These are phyloP conservation scores for Platycheirus rosarum DNA, from an alignment of 2,888 invertebrate species.

Conservation along the genomic window DNA sequence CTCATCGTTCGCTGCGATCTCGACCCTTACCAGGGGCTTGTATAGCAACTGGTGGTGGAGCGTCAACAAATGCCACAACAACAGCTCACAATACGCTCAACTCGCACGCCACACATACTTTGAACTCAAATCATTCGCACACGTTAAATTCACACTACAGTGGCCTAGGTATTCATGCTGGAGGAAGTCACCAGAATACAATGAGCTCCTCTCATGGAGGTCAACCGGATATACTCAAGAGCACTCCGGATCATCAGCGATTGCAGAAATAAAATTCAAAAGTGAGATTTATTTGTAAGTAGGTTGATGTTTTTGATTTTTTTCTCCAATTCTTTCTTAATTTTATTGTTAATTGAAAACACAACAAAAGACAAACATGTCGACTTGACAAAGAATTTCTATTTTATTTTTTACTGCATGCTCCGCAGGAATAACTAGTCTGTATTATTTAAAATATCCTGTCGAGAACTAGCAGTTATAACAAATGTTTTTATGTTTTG, in stretches of 20 bases:
- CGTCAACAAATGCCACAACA: constrained; percentile 82
- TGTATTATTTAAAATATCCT: no score
- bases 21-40: constrained; percentile 76
- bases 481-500: no score
- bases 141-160: constrained; percentile 82
- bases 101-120: constrained; percentile 84
- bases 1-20: constrained; percentile 85
- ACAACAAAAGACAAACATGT: background rate
- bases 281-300: constrained; percentile 34
- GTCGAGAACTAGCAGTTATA: no score
- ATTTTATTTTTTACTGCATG: no score
- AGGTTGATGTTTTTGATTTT: constrained; percentile 20
- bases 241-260: constrained; percentile 91
- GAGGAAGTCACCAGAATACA: constrained; percentile 81
- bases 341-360: background rate
- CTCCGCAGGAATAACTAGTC: no score
- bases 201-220: constrained; percentile 83
- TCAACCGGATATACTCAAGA: constrained; percentile 93
- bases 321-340: background rate
- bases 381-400: no score
- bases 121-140: constrained; percentile 82
- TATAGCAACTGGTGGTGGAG: constrained; percentile 76
- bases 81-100: constrained; percentile 85
- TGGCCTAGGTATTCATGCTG: constrained; percentile 75
- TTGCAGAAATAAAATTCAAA: constrained; percentile 78